Base-by-base conservation (phyloP, 2,888 invertebrate genomes). In the Aspidiotus destructor region DNA sequence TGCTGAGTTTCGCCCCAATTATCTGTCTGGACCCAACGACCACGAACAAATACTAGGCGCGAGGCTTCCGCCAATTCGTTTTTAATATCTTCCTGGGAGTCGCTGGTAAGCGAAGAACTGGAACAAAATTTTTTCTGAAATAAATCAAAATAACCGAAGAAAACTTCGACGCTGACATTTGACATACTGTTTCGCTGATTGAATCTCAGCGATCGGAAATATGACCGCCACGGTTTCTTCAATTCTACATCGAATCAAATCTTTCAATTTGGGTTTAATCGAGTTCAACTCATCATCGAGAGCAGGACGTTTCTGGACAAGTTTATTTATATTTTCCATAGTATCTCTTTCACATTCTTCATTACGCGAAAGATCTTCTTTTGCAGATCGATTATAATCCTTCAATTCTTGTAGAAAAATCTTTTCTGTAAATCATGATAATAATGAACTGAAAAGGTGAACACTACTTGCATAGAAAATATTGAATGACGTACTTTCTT, bases 31-130 rank as follows among this genome's bases (percentile, higher is more conserved):
- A 89, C 83, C 91, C 93, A 89, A 73, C 84, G 85, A 75, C 89
- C 86, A 76, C 88, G 80, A 75, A 92, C 84, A 77, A 91, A 86
- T 71, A 90, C 83, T 74, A 88, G 86, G 78, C 89, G 85, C 61
- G 86, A 84, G 42, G 89, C 88, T 76, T 89, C 88, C 10, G 87
- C 86, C 77, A 85, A 74, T 0, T 82, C 83, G 62, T 79, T 80
- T 62, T 60, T 76, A 77, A 71, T 76, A 77, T 41, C 58, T 28
- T 68, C 41, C 62, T 65, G 13, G 17, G 60, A 68, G 40, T 68
- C 68, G n/a, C 53, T 68, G 9, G 42, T 65, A 10, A 55, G 57
- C 10, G 57, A 41, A 8, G 55, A 11, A n/a, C 68, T 68, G 54
- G 17, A 58, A 67, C 17, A 55, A 57, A 55, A 40, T 57, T 68